Percentiles rank a stretch among this genome's conserved stretches.
Evolutionary conservation across 2,888 invertebrate species (phyloP).

Genomic region (Sthenelais limicola): DNA sequence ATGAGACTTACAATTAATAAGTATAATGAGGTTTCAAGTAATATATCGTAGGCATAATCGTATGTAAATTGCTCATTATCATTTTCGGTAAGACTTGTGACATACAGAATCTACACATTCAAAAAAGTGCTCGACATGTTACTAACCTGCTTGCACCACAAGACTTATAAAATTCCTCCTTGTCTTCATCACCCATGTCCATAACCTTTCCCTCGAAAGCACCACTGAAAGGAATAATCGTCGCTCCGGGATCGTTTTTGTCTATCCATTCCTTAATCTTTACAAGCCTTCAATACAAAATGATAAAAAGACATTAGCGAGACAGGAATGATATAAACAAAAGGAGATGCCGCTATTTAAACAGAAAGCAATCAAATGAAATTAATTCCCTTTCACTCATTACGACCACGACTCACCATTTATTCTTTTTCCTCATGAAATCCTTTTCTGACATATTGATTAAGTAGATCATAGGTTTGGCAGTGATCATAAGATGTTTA

Average conservation of each 20-base stretch:
- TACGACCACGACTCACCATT: constrained; percentile 81
- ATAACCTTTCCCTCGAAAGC: constrained; percentile 87
- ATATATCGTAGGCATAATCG: neutral
- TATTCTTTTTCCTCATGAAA: constrained; percentile 98
- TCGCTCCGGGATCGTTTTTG: constrained; percentile 93
- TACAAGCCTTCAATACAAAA: constrained; percentile 79
- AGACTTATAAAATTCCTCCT: constrained; percentile 84
- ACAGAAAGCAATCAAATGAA: neutral
- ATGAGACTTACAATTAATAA: neutral
- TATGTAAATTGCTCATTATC: neutral
- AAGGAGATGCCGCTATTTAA: neutral
- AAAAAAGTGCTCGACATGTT: neutral
- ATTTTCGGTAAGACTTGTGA: too few relatives aligned
- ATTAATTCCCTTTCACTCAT: neutral
- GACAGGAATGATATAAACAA: neutral
- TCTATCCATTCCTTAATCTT: constrained; percentile 99
- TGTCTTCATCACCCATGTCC: constrained; percentile 80
- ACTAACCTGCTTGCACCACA: constrained; percentile 83
- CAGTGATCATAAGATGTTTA: constrained; percentile 95
- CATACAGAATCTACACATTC: too few relatives aligned
- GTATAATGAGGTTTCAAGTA: neutral
- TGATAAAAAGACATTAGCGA: neutral
- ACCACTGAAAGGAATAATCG: constrained; percentile 96
- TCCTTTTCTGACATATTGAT: constrained; percentile 98
- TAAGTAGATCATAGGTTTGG: constrained; percentile 97